A percentile compares a stretch with the other conserved stretches of the same genome.
phyloP scores from a whole-genome alignment of 2,888 invertebrate species.

The Villa cingulata region DNA sequence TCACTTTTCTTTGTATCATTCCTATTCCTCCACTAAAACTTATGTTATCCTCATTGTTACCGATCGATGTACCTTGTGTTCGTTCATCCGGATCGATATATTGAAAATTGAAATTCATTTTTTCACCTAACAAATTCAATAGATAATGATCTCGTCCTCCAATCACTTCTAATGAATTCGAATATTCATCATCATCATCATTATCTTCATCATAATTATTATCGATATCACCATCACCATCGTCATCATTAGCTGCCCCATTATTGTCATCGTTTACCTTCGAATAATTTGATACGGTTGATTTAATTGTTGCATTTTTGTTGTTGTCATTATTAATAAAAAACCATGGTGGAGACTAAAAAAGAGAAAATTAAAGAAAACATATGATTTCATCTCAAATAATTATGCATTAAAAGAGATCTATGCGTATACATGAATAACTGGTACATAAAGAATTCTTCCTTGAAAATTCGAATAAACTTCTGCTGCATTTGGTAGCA shows the following conservation, averaged over 20 bases:
- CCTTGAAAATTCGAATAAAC: slow-evolving; percentile 54
- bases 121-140: slow-evolving; percentile 45
- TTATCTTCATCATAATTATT: too few species aligned
- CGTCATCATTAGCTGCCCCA: neutral
- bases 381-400: neutral
- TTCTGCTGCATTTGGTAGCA: slow-evolving; percentile 45
- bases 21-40: slow-evolving; percentile 60
- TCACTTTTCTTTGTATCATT: slow-evolving; percentile 53
- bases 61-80: slow-evolving; percentile 49
- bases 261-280: slow-evolving; percentile 17
- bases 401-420: neutral
- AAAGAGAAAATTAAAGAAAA: neutral
- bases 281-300: too few species aligned
- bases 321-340: slow-evolving; percentile 46
- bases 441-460: slow-evolving; percentile 52
- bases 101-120: slow-evolving; percentile 56
- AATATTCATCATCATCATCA: slow-evolving; percentile 11
- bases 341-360: slow-evolving; percentile 60
- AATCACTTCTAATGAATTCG: slow-evolving; percentile 33
- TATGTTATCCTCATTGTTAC: slow-evolving; percentile 42
- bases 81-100: slow-evolving; percentile 62
- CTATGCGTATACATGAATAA: slow-evolving; percentile 47
- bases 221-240: too few species aligned
- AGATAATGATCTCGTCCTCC: slow-evolving; percentile 62
- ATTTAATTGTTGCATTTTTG: neutral